A percentile compares a stretch with the other conserved stretches of the same genome.
These are phyloP conservation scores for Hylaea fasciaria DNA, from an alignment of 2,888 invertebrate species.

Conservation along the genomic window DNA sequence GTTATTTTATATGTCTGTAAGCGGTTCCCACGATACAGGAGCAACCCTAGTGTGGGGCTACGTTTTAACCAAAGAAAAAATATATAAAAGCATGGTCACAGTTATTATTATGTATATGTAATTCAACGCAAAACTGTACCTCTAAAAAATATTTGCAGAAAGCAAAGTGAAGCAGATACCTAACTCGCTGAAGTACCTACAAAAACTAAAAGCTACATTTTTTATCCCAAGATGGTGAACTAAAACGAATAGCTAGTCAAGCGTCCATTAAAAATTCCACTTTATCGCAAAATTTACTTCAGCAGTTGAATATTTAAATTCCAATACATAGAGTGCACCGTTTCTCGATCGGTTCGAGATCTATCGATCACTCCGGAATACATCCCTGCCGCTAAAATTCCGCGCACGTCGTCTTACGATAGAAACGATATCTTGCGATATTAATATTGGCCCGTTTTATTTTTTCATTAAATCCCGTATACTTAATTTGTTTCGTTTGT, in stretches of 20 bases:
- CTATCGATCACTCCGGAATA: slow-evolving; percentile 48
- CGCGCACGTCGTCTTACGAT: slow-evolving; percentile 66
- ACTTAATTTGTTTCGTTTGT: slow-evolving; percentile 55
- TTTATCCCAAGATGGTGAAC: too few relatives aligned
- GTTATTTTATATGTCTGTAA: too few relatives aligned
- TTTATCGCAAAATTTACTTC: slow-evolving; percentile 10
- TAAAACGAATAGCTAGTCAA: neutral
- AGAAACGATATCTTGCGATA: slow-evolving; percentile 79
- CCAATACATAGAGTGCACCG: slow-evolving; percentile 23
- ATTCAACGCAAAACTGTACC: neutral
- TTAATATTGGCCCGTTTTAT: slow-evolving; percentile 71
- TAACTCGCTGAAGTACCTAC: too few relatives aligned
- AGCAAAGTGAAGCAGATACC: too few relatives aligned
- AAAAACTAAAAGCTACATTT: too few relatives aligned
- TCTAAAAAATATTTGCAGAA: too few relatives aligned
- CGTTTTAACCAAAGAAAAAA: too few relatives aligned
- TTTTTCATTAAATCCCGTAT: slow-evolving; percentile 68
- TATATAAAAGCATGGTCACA: too few relatives aligned
- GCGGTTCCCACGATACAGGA: too few relatives aligned
- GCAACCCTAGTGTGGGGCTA: too few relatives aligned
- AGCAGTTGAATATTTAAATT: slow-evolving; percentile 26
- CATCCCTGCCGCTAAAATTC: slow-evolving; percentile 60
- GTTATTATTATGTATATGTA: too few relatives aligned
- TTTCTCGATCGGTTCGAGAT: slow-evolving; percentile 10
- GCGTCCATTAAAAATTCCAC: slow-evolving; percentile 7